Evolutionary conservation across 2,797 vertebrate species (phyloP).

Genomic region (Enoplosus armatus): DNA sequence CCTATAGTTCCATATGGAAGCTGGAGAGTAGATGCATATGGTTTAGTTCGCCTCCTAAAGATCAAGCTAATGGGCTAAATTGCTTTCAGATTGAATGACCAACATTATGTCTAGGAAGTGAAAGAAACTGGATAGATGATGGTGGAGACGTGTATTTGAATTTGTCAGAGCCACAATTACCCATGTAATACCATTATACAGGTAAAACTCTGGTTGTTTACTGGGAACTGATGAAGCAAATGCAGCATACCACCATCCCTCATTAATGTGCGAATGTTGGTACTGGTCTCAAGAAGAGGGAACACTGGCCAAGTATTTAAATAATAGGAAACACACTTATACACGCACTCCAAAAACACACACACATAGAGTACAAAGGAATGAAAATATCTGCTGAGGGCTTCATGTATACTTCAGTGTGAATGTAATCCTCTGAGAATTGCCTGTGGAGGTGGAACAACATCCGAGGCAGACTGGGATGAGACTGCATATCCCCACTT

Average conservation of each 20-base stretch:
- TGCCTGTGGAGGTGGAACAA: constrained; percentile 51
- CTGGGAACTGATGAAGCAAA: constrained; percentile 12
- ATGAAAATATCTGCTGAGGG: constrained; percentile 36
- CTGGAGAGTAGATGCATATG: constrained; percentile 59
- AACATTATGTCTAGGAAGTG: constrained; percentile 57
- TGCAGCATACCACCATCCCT: constrained; percentile 9
- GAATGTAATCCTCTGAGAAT: constrained; percentile 62
- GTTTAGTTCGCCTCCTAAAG: constrained; percentile 66
- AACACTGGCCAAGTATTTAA: constrained; percentile 27
- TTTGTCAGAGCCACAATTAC: constrained; percentile 41
- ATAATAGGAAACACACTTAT: constrained; percentile 26
- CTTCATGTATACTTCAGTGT: constrained; percentile 45
- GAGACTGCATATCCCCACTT: constrained; percentile 60
- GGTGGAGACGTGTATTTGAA: constrained; percentile 47
- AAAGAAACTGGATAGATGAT: constrained; percentile 66
- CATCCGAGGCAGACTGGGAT: constrained; percentile 54
- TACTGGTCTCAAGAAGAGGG: constrained; percentile 14
- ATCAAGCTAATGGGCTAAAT: constrained; percentile 75
- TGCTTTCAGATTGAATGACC: constrained; percentile 78
- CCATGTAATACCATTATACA: constrained; percentile 46
- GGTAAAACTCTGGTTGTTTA: constrained; percentile 39
- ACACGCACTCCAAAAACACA: not conserved
- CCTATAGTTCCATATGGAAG: constrained; percentile 54
- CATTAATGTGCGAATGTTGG: constrained; percentile 30
- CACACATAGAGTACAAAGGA: constrained; percentile 15